Base-by-base conservation (phyloP, 1,140 invertebrate species). In the Hestina assimilis region DNA sequence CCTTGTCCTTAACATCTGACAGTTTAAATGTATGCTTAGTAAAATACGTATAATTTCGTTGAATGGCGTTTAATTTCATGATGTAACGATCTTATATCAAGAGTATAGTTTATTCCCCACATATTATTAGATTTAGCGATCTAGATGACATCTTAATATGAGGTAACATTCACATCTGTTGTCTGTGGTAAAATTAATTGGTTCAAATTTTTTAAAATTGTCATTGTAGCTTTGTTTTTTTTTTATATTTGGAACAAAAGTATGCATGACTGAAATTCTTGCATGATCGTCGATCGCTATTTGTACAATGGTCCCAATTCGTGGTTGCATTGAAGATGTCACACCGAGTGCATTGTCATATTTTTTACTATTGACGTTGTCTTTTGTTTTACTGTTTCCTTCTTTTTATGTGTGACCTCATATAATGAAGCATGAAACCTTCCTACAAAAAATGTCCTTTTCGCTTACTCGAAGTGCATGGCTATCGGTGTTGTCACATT, bases 401-500 rank as follows among this genome's bases (percentile, higher is more conserved):
- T 73, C 63, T 31, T 63, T 69, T 63, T 61, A 46, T 63, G 47
- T 76, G 55, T 67, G 78, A 83, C 80, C 78, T 83, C 76, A 85
- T 79, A 83, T 81, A 83, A 81, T 75, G 70, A 73, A 43, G 81
- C 81, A 87, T 85, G 79, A 74, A 47, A 57, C 65, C 64, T 64
- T 56, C 35, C 59, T 63, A 59, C 62, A 64, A 66, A 21, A 43
- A 68, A 61, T 50, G 28, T 57, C 56, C 59, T 66, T 72, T 68
- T 63, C 45, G 80, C 75, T 83, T 78, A 61, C 63, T 80, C 73
- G 72, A 66, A 80, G 66, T 84, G 84, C 84, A 87, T 87, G 84
- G 80, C 81, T 83, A 71, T 79, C 69, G 65, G 66, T 83, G 47
- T 71, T 57, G 64, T 69, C 52, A 65, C 66, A 65, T 73, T 76